Base-by-base conservation (phyloP, 37 sponge, comb jelly and placozoan species). In the Theonella swinhoei region DNA sequence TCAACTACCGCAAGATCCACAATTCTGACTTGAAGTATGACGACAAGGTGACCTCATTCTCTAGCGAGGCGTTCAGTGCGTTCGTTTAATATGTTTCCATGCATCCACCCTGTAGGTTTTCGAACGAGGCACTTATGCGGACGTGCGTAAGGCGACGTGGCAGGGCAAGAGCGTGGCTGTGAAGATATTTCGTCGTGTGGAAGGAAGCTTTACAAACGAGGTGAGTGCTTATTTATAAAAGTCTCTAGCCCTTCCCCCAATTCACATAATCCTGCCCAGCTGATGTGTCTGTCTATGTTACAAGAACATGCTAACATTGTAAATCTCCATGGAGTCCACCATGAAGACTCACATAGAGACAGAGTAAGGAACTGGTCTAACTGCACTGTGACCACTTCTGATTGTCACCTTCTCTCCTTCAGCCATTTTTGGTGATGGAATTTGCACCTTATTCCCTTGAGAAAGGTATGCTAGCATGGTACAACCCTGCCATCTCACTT, bases 351-450 rank as follows among this genome's bases (percentile, higher is more conserved):
- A 26, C 22, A 41, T 33, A 25, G 29, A 23, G 62, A 42, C 36
- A 43, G 29, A 36, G 38, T 39, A 38, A n/a, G 31, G 9, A 4
- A 38, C 29, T n/a, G n/a, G n/a, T n/a, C n/a, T n/a, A n/a, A n/a
- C n/a, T n/a, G n/a, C n/a, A n/a, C n/a, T n/a, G n/a, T n/a, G n/a
- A n/a, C n/a, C 54, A 47, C 54, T 17, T 47, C 14, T 17, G 54
- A 7, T 47, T 42, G 37, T 30, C 69, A n/a, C n/a, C 32, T 34
- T 39, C n/a, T 76, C 31, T n/a, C 66, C 2, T 70, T 1, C 71
- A 85, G 75, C 88, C 81, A 3, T 88, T 72, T 80, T 81, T 92
- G 28, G 92, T 92, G 9, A 31, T 92, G 85, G 92, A 92, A 78
- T 92, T 82, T 75, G 92, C 92, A 0, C 92, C 86, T 20, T 61